Percentiles rank a stretch among this genome's conserved stretches.
These are phyloP conservation scores for Fistularia commersonii DNA, from an alignment of 2,797 vertebrate species.

Conservation along the genomic window DNA sequence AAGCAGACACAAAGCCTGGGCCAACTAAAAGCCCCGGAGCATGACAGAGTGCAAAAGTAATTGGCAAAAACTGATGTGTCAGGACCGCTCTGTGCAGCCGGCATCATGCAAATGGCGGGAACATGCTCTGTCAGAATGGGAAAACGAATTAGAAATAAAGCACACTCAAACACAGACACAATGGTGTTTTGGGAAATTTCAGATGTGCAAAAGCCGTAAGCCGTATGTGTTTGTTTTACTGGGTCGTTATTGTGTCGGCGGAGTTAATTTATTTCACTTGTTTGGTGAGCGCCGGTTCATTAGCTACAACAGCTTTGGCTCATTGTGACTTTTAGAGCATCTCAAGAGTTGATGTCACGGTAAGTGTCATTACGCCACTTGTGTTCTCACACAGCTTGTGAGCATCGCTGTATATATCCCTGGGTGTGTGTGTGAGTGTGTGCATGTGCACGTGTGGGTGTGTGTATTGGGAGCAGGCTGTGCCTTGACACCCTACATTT, in stretches of 20 bases:
- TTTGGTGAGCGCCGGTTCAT: slow-evolving; percentile 37
- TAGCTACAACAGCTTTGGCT: slow-evolving; percentile 55
- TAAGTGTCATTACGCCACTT: slow-evolving; percentile 53
- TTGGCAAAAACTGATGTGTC: slow-evolving; percentile 52
- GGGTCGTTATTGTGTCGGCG: slow-evolving; percentile 8
- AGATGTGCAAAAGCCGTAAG: slow-evolving; percentile 9
- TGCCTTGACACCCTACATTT: slow-evolving; percentile 58
- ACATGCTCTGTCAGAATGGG: slow-evolving; percentile 15
- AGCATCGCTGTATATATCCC: slow-evolving; percentile 13
- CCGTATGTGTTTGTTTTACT: slow-evolving; percentile 6
- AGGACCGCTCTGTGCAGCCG: slow-evolving; percentile 15
- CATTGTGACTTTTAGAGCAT: slow-evolving; percentile 55
- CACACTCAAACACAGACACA: too few species aligned
- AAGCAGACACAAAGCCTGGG: slow-evolving; percentile 14
- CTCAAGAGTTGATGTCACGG: slow-evolving; percentile 50
- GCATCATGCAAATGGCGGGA: slow-evolving; percentile 4
- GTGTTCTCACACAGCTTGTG: slow-evolving; percentile 47
- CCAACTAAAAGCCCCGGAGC: slow-evolving; percentile 16
- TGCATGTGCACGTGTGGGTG: not conserved
- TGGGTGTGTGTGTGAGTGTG: slow-evolving; percentile 4
- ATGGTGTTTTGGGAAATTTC: slow-evolving; percentile 7
- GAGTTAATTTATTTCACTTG: slow-evolving; percentile 26
- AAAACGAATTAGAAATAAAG: not conserved
- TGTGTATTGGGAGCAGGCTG: slow-evolving; percentile 17
- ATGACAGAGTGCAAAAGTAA: slow-evolving; percentile 41